A percentile compares a stretch with the other conserved stretches of the same genome.
phyloP scores from a whole-genome alignment of 1,140 invertebrate genomes.

The Euschistus heros region DNA sequence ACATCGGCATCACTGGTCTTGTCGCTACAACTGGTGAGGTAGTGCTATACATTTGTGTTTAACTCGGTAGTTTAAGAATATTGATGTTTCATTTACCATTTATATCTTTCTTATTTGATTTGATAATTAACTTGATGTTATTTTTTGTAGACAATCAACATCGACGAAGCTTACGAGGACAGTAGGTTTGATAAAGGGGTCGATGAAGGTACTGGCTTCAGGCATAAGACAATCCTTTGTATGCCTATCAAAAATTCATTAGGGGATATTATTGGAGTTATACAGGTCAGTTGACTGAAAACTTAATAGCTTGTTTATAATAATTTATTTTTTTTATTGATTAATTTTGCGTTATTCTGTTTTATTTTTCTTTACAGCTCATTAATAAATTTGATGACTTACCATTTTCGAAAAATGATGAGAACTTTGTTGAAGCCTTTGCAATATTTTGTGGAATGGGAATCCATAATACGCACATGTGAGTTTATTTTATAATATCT shows the following conservation, averaged over 20 bases:
- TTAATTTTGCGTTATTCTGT: background rate
- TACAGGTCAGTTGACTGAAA: slow-evolving; percentile 46
- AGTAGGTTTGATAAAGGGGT: slow-evolving; percentile 79
- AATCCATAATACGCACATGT: slow-evolving; percentile 92
- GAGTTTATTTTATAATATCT: slow-evolving; percentile 31
- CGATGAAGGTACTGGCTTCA: slow-evolving; percentile 64
- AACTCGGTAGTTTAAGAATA: slow-evolving; percentile 3
- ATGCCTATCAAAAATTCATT: slow-evolving; percentile 88
- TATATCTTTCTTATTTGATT: background rate
- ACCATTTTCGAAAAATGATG: slow-evolving; percentile 81
- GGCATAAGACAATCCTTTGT: slow-evolving; percentile 74
- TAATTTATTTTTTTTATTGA: background rate
- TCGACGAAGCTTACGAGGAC: slow-evolving; percentile 83
- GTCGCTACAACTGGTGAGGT: slow-evolving; percentile 94
- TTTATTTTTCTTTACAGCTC: slow-evolving; percentile 43
- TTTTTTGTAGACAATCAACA: slow-evolving; percentile 51
- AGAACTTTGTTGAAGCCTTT: slow-evolving; percentile 91
- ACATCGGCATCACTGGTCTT: slow-evolving; percentile 89
- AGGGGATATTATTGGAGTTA: slow-evolving; percentile 83
- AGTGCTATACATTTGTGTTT: slow-evolving; percentile 33
- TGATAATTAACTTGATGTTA: background rate
- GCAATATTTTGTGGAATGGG: slow-evolving; percentile 97
- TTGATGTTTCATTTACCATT: background rate
- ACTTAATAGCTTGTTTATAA: background rate
- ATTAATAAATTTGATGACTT: slow-evolving; percentile 87